These are phyloP conservation scores for Alosa alosa DNA, from an alignment of 2,113 vertebrate genomes.

Conservation along the genomic window DNA sequence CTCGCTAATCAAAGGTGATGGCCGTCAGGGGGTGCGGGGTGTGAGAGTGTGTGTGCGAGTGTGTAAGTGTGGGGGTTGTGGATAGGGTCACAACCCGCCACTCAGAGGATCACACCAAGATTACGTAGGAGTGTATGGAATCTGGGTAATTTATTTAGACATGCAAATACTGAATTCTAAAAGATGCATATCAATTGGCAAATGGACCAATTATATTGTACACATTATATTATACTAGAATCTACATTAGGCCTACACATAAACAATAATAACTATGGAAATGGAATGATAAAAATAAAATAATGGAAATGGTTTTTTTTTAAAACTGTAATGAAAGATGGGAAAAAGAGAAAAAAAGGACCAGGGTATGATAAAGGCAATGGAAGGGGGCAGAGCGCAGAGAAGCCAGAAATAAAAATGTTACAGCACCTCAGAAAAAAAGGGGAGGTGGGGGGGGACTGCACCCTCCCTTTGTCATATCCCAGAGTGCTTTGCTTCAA, in stretches of 20 bases:
- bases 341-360: neutral
- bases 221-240: neutral
- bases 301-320: no score
- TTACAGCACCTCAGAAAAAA: neutral
- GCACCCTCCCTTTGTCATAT: slow-evolving; percentile 19
- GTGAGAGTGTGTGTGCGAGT: neutral
- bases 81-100: neutral
- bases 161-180: neutral
- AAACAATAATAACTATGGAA: no score
- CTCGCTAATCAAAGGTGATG: neutral
- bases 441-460: neutral
- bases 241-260: neutral
- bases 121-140: neutral
- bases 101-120: neutral
- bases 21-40: neutral
- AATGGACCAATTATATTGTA: neutral
- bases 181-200: neutral
- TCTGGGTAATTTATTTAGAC: neutral
- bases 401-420: neutral
- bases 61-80: neutral
- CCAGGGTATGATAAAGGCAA: neutral
- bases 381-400: neutral
- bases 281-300: no score
- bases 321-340: no score
- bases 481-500: slow-evolving; percentile 2